Evolutionary conservation across 35 echinoderm and acorn worm species (phyloP).

Genomic region (Ophioderma brevispina): DNA sequence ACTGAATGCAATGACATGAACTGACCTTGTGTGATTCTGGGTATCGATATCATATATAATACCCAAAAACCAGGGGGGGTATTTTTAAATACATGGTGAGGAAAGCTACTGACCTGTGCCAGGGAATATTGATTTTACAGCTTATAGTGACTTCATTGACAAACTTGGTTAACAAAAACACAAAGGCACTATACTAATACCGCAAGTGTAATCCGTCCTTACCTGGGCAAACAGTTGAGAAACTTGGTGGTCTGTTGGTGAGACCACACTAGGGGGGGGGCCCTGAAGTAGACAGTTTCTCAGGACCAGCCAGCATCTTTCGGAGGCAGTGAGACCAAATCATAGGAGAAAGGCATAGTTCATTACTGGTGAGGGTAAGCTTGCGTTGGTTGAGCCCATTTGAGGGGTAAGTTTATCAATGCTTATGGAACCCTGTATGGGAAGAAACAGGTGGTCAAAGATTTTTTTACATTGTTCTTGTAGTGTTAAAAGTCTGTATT

Average conservation of each 20-base stretch:
- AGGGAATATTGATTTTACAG: too few relatives aligned
- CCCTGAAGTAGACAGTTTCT: conserved; percentile 97
- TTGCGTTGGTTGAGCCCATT: conserved; percentile 66
- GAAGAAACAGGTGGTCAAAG: too few relatives aligned
- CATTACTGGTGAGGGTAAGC: conserved; percentile 83
- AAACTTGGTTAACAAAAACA: too few relatives aligned
- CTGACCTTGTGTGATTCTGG: too few relatives aligned
- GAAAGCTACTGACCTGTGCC: too few relatives aligned
- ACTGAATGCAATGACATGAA: too few relatives aligned
- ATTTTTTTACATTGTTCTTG: too few relatives aligned
- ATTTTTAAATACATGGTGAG: too few relatives aligned
- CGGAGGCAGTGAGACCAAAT: conserved; percentile 90
- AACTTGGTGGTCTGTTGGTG: conserved; percentile 76
- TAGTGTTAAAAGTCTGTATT: too few relatives aligned
- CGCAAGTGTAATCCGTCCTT: conserved; percentile 96
- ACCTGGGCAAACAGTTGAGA: conserved; percentile 93
- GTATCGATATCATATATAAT: too few relatives aligned
- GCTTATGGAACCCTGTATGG: conserved; percentile 77
- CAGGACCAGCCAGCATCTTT: conserved; percentile 83
- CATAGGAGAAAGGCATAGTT: conserved; percentile 92
- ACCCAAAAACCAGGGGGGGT: too few relatives aligned
- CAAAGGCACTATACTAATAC: conserved; percentile 59
- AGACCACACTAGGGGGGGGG: conserved; percentile 75
- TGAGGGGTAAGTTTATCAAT: conserved; percentile 91
- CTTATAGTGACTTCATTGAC: too few relatives aligned